These are phyloP conservation scores for Pantherophis guttatus DNA, from an alignment of 2,113 vertebrate species.

Conservation along the genomic window DNA sequence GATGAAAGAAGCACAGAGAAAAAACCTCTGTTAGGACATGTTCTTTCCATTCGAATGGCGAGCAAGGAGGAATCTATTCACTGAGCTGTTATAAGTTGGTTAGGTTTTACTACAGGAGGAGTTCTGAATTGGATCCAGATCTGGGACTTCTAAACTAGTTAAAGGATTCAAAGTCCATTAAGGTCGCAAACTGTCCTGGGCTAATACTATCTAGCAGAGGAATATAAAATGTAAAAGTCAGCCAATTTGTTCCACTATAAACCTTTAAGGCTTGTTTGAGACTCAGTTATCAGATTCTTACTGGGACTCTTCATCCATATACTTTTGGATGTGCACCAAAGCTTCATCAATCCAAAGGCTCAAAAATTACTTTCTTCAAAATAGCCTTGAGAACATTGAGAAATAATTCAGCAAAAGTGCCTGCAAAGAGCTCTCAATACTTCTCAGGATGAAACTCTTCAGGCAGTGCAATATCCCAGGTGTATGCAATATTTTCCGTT, in stretches of 20 bases:
- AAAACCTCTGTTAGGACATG: not conserved
- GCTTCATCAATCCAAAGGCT: not conserved
- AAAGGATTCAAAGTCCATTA: not conserved
- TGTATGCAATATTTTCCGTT: not conserved
- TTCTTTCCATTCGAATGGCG: not conserved
- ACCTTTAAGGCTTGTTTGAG: not conserved
- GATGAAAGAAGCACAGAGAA: not conserved
- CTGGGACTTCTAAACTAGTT: not conserved
- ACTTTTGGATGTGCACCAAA: not conserved
- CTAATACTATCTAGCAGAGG: not conserved
- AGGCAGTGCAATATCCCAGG: not conserved
- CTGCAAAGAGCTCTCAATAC: not conserved
- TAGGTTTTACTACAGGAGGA: not conserved
- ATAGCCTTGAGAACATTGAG: not conserved
- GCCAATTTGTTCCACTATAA: not conserved
- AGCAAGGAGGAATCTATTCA: not conserved
- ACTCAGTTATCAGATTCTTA: not conserved
- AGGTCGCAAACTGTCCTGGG: not conserved
- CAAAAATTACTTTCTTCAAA: not conserved
- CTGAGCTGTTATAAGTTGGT: not conserved
- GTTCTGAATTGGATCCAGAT: not conserved
- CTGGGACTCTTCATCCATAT: not conserved
- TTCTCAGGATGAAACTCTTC: not conserved
- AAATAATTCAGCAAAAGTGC: not conserved
- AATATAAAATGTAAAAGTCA: not conserved